A percentile compares a stretch with the other conserved stretches of the same genome.
Conservation (phyloP, 2,888 invertebrate species). For the Melanostoma scalare region DNA sequence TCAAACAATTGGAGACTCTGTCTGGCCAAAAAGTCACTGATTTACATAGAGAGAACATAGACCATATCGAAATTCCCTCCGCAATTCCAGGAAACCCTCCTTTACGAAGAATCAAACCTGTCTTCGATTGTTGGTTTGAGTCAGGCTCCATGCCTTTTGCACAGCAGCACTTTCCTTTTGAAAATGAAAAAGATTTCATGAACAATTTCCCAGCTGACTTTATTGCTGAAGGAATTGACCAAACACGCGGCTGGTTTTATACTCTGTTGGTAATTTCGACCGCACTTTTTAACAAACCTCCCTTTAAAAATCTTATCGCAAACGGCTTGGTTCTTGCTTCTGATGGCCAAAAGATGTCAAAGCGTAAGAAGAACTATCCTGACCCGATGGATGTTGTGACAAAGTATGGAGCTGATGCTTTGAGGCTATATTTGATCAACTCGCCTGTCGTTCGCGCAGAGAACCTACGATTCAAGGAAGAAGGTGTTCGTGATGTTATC, state of each 20-base stretch:
- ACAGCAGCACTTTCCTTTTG: constrained; percentile 97
- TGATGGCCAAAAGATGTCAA: constrained; percentile 99
- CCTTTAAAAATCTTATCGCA: constrained; percentile 98
- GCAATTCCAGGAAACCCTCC: constrained; percentile 91
- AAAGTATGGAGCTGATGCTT: constrained; percentile 98
- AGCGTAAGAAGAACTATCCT: constrained; percentile 99
- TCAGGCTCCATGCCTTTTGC: constrained; percentile 99
- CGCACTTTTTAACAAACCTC: constrained; percentile 96
- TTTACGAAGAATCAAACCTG: constrained; percentile 93
- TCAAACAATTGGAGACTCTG: constrained; percentile 92
- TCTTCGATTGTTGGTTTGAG: constrained; percentile 99
- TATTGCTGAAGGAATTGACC: constrained; percentile 99
- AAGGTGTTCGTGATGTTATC: constrained; percentile 96
- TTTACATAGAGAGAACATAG: constrained; percentile 97
- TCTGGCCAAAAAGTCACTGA: constrained; percentile 93
- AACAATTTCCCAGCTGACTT: constrained; percentile 98
- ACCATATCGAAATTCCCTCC: constrained; percentile 96
- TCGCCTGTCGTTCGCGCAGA: constrained; percentile 99
- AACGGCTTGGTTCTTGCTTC: constrained; percentile 97
- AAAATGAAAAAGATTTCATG: constrained; percentile 93
- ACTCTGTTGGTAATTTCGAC: constrained; percentile 98
- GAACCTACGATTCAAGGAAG: constrained; percentile 97
- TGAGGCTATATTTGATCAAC: constrained; percentile 97
- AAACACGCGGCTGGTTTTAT: constrained; percentile 99
- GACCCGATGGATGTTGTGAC: constrained; percentile 95